phyloP scores from a whole-genome alignment of 2,797 vertebrate species.

The Lacerta bilineata region DNA sequence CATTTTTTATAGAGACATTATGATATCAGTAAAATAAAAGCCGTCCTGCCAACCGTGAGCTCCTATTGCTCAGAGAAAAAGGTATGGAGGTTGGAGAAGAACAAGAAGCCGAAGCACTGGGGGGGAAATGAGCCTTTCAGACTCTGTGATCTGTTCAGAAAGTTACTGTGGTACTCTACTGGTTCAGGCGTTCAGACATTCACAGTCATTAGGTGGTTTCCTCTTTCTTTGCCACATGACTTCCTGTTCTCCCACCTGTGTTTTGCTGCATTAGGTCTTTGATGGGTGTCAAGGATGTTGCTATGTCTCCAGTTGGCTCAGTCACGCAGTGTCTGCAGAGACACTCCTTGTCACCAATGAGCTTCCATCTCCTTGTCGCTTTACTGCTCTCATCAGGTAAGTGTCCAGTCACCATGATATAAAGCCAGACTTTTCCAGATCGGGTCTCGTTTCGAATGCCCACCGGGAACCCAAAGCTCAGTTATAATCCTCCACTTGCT shows the following conservation, averaged over 20 bases:
- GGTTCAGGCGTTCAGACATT: no score
- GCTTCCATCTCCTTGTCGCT: background rate
- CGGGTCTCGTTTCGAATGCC: background rate
- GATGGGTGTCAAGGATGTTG: background rate
- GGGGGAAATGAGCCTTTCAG: no score
- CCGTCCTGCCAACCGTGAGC: no score
- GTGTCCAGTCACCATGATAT: background rate
- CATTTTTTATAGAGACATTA: no score
- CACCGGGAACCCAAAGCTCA: background rate
- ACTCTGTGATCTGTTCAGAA: no score
- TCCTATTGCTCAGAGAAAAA: no score
- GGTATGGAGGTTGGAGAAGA: no score
- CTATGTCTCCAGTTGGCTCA: background rate
- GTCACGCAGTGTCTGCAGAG: background rate
- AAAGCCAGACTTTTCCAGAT: background rate
- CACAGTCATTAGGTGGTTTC: background rate
- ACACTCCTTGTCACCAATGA: no score
- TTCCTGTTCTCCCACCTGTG: background rate
- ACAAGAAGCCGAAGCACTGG: no score
- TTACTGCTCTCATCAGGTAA: conserved; percentile 19
- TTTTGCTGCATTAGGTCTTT: background rate
- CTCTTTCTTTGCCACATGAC: background rate
- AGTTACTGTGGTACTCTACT: no score
- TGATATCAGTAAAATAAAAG: no score
- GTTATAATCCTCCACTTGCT: no score